A percentile compares a stretch with the other conserved stretches of the same genome.
Conservation (phyloP, 2,888 invertebrate species). For the Hermodice carunculata region DNA sequence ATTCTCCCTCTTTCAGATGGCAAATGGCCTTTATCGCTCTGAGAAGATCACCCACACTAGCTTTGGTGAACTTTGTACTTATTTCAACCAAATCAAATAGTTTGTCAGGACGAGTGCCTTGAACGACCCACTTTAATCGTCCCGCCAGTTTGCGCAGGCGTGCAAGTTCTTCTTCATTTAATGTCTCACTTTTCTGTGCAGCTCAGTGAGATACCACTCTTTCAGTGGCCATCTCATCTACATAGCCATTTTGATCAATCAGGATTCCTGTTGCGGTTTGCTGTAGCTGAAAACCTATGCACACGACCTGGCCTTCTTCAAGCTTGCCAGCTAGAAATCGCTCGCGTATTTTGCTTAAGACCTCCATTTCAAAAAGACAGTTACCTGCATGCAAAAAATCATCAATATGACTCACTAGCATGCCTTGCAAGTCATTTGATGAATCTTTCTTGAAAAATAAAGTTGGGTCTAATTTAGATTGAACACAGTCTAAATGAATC, state of each 20-base stretch:
- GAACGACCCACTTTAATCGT: too few relatives aligned
- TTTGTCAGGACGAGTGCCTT: too few relatives aligned
- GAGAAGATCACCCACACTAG: conserved; percentile 11
- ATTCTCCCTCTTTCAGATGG: too few relatives aligned
- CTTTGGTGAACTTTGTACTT: conserved; percentile 25
- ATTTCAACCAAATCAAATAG: too few relatives aligned
- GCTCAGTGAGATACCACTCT: not conserved
- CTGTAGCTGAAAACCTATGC: conserved; percentile 19
- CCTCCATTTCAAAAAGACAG: conserved; percentile 20
- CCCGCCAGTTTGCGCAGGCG: too few relatives aligned
- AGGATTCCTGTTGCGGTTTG: not conserved
- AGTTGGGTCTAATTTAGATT: conserved; percentile 39
- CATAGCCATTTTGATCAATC: not conserved
- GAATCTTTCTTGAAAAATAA: conserved; percentile 30
- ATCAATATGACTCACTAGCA: conserved; percentile 42
- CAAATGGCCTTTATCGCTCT: conserved; percentile 11
- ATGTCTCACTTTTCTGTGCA: not conserved
- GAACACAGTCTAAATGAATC: conserved; percentile 29
- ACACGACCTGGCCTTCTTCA: conserved; percentile 25
- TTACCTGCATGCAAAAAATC: conserved; percentile 41
- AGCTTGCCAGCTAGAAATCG: conserved; percentile 29
- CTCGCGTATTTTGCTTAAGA: conserved; percentile 19
- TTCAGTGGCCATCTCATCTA: not conserved
- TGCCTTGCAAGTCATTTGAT: conserved; percentile 19
- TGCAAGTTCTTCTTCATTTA: too few relatives aligned